Conservation (phyloP, 64 coral and sea anemone genomes). For the Pachyseris speciosa region DNA sequence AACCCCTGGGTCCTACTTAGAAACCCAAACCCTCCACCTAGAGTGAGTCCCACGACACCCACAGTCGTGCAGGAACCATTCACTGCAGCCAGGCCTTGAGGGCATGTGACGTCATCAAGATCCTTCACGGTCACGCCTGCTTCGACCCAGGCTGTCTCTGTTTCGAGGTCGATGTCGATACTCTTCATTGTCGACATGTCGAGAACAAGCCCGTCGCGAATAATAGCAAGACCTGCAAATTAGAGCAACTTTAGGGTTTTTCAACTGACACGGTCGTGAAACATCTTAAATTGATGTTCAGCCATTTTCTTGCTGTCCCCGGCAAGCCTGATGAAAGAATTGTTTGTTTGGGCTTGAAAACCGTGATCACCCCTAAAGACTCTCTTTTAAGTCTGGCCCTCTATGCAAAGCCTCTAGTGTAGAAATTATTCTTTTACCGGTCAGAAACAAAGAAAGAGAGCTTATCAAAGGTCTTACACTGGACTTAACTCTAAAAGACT, state of each 20-base stretch:
- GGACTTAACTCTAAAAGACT: too few relatives aligned
- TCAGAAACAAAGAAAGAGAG: too few relatives aligned
- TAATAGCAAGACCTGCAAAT: not conserved
- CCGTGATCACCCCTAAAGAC: too few relatives aligned
- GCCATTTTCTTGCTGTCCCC: too few relatives aligned
- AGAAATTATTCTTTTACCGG: too few relatives aligned
- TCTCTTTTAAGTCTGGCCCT: too few relatives aligned
- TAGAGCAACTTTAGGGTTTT: not conserved
- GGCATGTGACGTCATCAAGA: slow-evolving; percentile 26
- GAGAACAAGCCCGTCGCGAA: not conserved
- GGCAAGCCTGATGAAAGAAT: too few relatives aligned
- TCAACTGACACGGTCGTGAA: too few relatives aligned
- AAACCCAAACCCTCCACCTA: slow-evolving; percentile 29
- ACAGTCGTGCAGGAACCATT: slow-evolving; percentile 1
- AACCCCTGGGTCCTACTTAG: slow-evolving; percentile 15
- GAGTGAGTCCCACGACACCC: not conserved
- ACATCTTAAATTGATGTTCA: too few relatives aligned
- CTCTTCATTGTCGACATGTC: slow-evolving; percentile 9
- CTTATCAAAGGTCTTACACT: too few relatives aligned
- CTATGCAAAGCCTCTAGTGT: too few relatives aligned
- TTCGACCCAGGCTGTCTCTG: slow-evolving; percentile 25
- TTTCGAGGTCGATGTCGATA: not conserved
- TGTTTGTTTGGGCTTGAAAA: too few relatives aligned
- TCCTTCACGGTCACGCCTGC: slow-evolving; percentile 30
- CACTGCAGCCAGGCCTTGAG: slow-evolving; percentile 12